These are phyloP conservation scores for Drosophila merina DNA, from an alignment of 2,888 invertebrate genomes.

Conservation along the genomic window DNA sequence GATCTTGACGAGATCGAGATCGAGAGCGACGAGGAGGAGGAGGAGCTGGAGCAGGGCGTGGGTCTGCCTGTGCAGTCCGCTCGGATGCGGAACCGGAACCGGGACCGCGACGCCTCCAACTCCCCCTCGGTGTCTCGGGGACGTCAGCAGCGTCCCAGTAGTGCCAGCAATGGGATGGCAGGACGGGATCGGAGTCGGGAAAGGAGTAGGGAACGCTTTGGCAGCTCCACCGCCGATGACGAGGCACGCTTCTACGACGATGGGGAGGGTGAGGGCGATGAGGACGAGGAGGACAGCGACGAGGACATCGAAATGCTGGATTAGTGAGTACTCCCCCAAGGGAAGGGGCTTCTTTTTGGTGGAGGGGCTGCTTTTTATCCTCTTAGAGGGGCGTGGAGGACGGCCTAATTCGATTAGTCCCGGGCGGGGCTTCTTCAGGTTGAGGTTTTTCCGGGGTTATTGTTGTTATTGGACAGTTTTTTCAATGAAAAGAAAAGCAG, in stretches of 20 bases:
- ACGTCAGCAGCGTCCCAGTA: conserved; percentile 16
- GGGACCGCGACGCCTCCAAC: conserved; percentile 14
- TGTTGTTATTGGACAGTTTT: neutral
- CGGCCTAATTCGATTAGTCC: conserved; percentile 31
- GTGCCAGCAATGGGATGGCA: conserved; percentile 19
- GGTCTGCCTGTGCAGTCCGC: conserved; percentile 70
- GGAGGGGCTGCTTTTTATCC: conserved; percentile 1
- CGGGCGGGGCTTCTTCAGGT: conserved; percentile 20
- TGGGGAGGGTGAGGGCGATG: conserved; percentile 56
- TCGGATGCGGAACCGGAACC: conserved; percentile 43
- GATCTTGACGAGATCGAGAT: conserved; percentile 79
- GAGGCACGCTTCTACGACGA: conserved; percentile 53
- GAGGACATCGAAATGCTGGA: conserved; percentile 81
- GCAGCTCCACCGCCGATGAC: conserved; percentile 46
- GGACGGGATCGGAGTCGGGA: conserved; percentile 43
- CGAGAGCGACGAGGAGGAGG: conserved; percentile 82
- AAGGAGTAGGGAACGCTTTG: conserved; percentile 63
- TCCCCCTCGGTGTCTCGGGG: conserved; percentile 10
- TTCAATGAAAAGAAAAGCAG: neutral
- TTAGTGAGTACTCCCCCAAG: conserved; percentile 70
- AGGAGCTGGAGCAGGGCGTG: conserved; percentile 79
- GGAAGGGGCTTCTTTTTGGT: neutral
- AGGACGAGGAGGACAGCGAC: conserved; percentile 63
- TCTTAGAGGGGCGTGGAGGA: neutral
- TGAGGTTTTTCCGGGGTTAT: conserved; percentile 4